Conservation (phyloP, 35 echinoderm and acorn worm species). For the Amphiura filiformis region DNA sequence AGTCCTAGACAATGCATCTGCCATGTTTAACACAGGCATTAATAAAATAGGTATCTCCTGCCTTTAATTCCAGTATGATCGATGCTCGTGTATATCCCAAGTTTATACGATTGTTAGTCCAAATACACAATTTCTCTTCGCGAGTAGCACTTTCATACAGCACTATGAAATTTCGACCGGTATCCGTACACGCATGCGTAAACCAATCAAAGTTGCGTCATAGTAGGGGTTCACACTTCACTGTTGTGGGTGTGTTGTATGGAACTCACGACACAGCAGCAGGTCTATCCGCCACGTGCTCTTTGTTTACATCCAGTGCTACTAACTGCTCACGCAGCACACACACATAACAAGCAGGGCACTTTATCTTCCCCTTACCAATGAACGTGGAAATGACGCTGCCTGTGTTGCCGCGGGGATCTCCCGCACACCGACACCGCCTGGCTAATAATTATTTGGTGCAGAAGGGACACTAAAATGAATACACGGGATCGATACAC, state of each 20-base stretch:
- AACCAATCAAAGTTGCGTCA: neutral
- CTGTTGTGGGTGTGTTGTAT: slow-evolving; percentile 4
- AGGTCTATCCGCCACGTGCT: neutral
- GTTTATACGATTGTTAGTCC: neutral
- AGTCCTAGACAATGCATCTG: neutral
- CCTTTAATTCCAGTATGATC: neutral
- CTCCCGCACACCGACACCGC: neutral
- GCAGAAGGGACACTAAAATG: too few species aligned
- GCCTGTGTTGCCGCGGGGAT: neutral
- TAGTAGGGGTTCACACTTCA: neutral
- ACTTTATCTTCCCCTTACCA: neutral
- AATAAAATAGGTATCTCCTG: neutral
- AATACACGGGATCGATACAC: too few species aligned
- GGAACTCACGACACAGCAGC: neutral
- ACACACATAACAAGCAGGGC: neutral
- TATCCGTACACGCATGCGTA: neutral
- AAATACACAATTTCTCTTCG: too few species aligned
- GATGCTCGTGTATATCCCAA: neutral
- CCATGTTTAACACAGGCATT: neutral
- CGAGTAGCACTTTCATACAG: too few species aligned
- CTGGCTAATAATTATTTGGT: too few species aligned
- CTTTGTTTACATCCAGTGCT: slow-evolving; percentile 2
- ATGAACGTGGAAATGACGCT: neutral
- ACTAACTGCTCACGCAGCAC: neutral
- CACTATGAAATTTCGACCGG: too few species aligned